Evolutionary conservation across 1,140 invertebrate species (phyloP), one percentile per base, ranked within the genome.

Genomic region (Neuroterus valhalla): DNA sequence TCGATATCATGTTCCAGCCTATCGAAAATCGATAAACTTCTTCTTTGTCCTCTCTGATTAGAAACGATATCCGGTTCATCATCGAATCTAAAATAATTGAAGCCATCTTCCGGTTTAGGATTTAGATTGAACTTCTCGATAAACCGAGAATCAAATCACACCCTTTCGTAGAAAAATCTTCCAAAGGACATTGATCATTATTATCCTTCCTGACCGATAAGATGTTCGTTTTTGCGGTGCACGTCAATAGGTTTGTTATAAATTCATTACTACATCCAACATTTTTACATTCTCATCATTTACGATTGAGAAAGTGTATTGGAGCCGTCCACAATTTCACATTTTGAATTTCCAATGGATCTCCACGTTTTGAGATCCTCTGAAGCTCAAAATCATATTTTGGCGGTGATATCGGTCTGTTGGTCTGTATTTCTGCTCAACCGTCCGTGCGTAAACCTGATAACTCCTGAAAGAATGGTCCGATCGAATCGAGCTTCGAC

Each of bases 1-100:
- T 62, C 55, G 26, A 62, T 62, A 62, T 11, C n/a, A 4, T 8
- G 14, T 62, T 6, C 14, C 5, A 62, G 14, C 26, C 31, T 38
- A 62, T 62, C 55, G 55, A 62, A 62, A 62, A 62, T 62, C 55
- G 31, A 62, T 62, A 38, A 31, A 8, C 55, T 50, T 50, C 48
- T 62, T 62, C n/a, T 62, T n/a, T 2, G 55, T 62, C 14, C 31
- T 62, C 14, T 23, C 6, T 15, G 55, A 62, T 31, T 62, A 23
- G 26, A 62, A 62, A n/a, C 55, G 55, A 62, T 62, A 15, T n/a
- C 55, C 31, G 55, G 55, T 62, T 62, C 55, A 62, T 38, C 55
- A 62, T 31, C 21, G 21, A 62, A 62, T 62, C 14, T 26, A 62
- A 62, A 55, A 62, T 23, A 62, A 15, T 62, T 23, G 14, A 62